phyloP scores from a whole-genome alignment of 2,113 vertebrate species.

The Synodontis membranacea region DNA sequence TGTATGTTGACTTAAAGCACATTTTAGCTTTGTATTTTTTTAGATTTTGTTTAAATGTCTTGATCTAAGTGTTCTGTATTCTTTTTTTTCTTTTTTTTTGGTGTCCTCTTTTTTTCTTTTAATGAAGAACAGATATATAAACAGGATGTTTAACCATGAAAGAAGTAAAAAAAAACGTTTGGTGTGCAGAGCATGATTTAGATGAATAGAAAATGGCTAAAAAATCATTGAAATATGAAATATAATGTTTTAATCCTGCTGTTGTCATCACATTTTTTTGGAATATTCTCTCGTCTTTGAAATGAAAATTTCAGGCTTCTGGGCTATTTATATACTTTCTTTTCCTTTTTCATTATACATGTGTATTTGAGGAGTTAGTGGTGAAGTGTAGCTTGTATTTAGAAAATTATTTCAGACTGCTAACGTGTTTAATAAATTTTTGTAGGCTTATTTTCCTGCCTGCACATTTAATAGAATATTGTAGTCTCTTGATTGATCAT shows the following conservation, averaged over 20 bases:
- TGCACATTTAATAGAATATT: neutral
- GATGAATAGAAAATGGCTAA: neutral
- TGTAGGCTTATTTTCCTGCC: neutral
- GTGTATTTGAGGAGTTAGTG: conserved; percentile 13
- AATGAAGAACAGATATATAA: conserved; percentile 12
- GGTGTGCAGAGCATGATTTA: conserved; percentile 8
- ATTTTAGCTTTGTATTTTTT: conserved; percentile 38
- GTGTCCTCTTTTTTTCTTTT: conserved; percentile 3
- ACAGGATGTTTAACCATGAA: conserved; percentile 13
- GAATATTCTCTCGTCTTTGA: conserved; percentile 25
- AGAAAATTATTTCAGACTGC: conserved; percentile 13
- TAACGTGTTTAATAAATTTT: conserved; percentile 36
- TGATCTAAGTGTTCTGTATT: conserved; percentile 22
- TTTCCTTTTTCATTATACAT: conserved; percentile 12
- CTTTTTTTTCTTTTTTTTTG: neutral
- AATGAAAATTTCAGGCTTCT: conserved; percentile 1
- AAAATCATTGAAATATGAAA: neutral
- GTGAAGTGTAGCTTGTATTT: conserved; percentile 21
- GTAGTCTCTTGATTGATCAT: neutral
- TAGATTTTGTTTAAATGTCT: conserved; percentile 14
- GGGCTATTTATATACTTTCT: conserved; percentile 26
- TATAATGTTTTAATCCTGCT: neutral
- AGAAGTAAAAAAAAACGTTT: conserved; percentile 4
- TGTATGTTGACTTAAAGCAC: conserved; percentile 48
- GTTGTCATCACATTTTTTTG: conserved; percentile 19